Percentiles rank a stretch among this genome's conserved stretches.
Conservation (phyloP, 2,797 vertebrate genomes). For the Numenius phaeopus region DNA sequence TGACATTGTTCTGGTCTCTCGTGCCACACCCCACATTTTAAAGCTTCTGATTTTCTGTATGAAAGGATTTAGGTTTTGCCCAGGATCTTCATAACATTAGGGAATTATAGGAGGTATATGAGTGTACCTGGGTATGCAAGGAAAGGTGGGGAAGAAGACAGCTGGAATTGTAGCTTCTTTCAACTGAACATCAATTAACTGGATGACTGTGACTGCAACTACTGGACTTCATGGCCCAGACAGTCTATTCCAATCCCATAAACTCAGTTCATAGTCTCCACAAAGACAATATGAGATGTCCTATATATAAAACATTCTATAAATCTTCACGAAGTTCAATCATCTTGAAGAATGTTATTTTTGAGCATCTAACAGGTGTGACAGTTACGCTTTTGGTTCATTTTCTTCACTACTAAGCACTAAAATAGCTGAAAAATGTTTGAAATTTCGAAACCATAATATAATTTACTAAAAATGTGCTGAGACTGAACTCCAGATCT, state of each 20-base stretch:
- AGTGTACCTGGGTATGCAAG: neutral
- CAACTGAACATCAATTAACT: neutral
- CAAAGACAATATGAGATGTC: neutral
- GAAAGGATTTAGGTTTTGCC: neutral
- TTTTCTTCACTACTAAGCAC: slow-evolving; percentile 28
- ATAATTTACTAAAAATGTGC: slow-evolving; percentile 30
- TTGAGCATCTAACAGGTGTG: slow-evolving; percentile 16
- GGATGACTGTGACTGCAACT: neutral
- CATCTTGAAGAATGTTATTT: slow-evolving; percentile 14
- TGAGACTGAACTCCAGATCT: neutral
- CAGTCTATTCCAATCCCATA: neutral
- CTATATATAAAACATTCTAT: neutral
- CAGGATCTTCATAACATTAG: neutral
- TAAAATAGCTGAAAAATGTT: slow-evolving; percentile 20
- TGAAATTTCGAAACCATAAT: slow-evolving; percentile 10
- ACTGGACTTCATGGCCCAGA: neutral
- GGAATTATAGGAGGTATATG: neutral
- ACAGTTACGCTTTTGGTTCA: neutral
- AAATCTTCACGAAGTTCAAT: neutral
- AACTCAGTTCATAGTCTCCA: neutral
- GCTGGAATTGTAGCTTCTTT: neutral
- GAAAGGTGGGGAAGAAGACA: neutral
- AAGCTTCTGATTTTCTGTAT: neutral
- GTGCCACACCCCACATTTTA: neutral
- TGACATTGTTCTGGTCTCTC: neutral